These are phyloP conservation scores for Cassiopea xamachana DNA, from an alignment of 30 jellyfish, hydroid and myxozoan genomes.

Conservation along the genomic window DNA sequence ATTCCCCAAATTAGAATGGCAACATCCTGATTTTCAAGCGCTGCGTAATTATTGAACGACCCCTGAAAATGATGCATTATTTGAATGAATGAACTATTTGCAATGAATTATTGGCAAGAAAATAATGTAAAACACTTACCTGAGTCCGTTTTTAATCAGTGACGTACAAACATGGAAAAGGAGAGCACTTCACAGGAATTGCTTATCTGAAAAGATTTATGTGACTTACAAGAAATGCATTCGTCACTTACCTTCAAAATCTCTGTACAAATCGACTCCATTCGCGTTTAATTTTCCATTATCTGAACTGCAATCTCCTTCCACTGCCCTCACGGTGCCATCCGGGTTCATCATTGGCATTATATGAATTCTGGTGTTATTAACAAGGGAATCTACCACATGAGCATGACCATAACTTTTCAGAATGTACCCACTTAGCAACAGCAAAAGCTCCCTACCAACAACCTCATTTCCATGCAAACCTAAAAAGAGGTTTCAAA, in stretches of 20 bases:
- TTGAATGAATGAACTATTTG: no score
- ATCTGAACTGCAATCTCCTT: constrained; percentile 88
- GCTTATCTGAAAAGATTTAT: no score
- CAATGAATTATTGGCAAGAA: no score
- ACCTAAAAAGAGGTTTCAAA: constrained; percentile 58
- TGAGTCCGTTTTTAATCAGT: no score
- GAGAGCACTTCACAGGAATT: no score
- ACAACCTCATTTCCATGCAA: constrained; percentile 97
- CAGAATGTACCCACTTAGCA: constrained; percentile 77
- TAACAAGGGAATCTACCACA: constrained; percentile 66
- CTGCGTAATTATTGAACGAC: no score
- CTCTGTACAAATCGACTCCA: constrained; percentile 85
- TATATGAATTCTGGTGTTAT: constrained; percentile 91
- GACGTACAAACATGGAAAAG: no score
- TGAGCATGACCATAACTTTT: constrained; percentile 89
- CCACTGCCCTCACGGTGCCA: constrained; percentile 88
- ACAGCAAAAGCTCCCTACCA: constrained; percentile 90
- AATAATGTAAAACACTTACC: no score
- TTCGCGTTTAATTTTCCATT: constrained; percentile 90
- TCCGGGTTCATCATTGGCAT: constrained; percentile 98
- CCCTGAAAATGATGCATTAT: no score
- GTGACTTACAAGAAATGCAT: background rate
- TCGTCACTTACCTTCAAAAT: constrained; percentile 75
- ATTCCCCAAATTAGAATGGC: no score
- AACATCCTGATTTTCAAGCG: no score